Conservation (phyloP, 2,888 invertebrate species). For the Aleiodes leptofemur region DNA sequence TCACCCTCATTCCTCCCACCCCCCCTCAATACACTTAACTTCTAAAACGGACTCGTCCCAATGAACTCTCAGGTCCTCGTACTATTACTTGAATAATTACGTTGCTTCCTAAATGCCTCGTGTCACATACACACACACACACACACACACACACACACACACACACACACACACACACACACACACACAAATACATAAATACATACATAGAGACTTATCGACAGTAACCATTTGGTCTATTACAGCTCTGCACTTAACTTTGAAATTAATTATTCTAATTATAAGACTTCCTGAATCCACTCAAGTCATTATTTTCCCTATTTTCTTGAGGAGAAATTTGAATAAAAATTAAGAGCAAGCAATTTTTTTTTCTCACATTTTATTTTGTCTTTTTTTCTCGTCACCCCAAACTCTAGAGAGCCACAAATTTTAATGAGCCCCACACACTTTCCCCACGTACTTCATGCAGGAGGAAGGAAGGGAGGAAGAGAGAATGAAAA, state of each 20-base stretch:
- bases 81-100: slow-evolving; percentile 28
- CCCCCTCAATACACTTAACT: slow-evolving; percentile 2
- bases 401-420: neutral
- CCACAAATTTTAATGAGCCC: slow-evolving; percentile 18
- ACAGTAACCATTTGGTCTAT: neutral
- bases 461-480: neutral
- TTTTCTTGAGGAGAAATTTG: neutral
- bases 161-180: neutral
- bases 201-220: slow-evolving; percentile 2
- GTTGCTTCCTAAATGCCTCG: slow-evolving; percentile 6
- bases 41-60: too few relatives aligned
- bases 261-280: slow-evolving; percentile 31
- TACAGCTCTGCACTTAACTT: neutral
- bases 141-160: neutral
- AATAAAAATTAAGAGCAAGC: neutral
- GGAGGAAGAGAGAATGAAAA: neutral
- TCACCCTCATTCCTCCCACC: neutral
- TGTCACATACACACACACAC: slow-evolving; percentile 11
- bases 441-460: neutral
- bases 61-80: too few relatives aligned
- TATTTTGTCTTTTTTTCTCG: neutral
- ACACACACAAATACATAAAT: too few relatives aligned
- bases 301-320: too few relatives aligned
- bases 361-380: neutral
- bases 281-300: neutral